A percentile compares a stretch with the other conserved stretches of the same genome.
These are phyloP conservation scores for Melitaea cinxia DNA, from an alignment of 1,140 invertebrate genomes.

Conservation along the genomic window DNA sequence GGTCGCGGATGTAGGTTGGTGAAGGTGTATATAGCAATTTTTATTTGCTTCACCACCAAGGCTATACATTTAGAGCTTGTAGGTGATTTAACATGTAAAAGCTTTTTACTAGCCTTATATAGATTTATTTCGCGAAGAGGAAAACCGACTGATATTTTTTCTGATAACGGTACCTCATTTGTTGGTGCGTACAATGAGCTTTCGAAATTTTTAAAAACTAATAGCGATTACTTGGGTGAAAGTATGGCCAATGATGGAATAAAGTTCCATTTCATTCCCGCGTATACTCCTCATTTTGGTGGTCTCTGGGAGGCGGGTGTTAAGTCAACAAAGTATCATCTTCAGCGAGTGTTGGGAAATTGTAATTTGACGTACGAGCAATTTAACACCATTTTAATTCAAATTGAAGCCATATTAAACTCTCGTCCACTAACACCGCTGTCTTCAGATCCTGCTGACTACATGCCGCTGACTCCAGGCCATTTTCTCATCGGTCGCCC, in stretches of 20 bases:
- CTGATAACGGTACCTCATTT: constrained; percentile 50
- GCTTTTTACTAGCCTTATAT: constrained; percentile 14
- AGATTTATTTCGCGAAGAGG: constrained; percentile 39
- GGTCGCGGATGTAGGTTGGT: constrained; percentile 25
- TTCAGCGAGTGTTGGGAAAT: constrained; percentile 40
- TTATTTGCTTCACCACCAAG: constrained; percentile 34
- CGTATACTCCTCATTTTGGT: constrained; percentile 39
- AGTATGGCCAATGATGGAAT: constrained; percentile 24
- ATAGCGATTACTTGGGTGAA: no score
- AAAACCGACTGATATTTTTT: constrained; percentile 42
- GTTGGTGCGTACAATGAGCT: constrained; percentile 41
- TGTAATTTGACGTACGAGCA: no score
- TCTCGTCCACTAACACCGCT: no score
- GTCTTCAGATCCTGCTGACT: no score
- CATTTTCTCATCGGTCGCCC: no score
- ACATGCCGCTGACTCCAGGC: no score
- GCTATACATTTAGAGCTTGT: no score
- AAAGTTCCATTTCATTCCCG: constrained; percentile 37
- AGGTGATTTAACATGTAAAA: no score
- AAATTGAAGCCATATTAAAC: no score
- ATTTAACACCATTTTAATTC: no score
- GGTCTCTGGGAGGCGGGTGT: constrained; percentile 35
- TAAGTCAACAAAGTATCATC: constrained; percentile 37
- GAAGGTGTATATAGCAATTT: constrained; percentile 31
- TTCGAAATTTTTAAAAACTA: constrained; percentile 25